Base-by-base conservation (phyloP, 2,797 vertebrate species). In the Oceanodroma leucorhoa region DNA sequence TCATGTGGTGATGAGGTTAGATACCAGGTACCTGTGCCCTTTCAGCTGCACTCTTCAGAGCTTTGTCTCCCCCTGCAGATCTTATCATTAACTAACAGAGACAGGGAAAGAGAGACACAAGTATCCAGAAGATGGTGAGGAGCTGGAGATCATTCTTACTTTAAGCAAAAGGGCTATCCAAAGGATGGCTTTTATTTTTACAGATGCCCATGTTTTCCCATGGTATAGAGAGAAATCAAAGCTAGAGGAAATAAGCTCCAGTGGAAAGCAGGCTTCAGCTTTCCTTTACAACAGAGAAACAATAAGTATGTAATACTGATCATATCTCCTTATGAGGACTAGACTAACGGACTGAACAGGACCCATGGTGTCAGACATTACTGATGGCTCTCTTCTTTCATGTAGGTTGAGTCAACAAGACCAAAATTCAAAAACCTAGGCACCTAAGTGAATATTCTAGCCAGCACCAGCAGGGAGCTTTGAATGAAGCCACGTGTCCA, bases 61-160 rank as follows among this genome's bases (percentile, higher is more conserved):
- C 29, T 91, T 81, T 90, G 48, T 48, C 53, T 81, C n/a, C 23
- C 30, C 16, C 50, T 87, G 65, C 22, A 92, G 69, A 45, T 71
- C 20, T 46, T 73, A 41, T 19, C 14, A 57, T 50, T 58, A 45
- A 69, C 22, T 66, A 69, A n/a, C 21, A 78, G 8, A 43, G 45
- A 40, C 0, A 1, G 15, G 14, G 5, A 70, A n/a, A 82, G 41
- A 61, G 9, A 1, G 2, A 34, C 8, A 19, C 3, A 27, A 86
- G 20, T 8, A 53, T 72, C 12, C 10, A 58, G 38, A 88, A 62
- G 6, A n/a, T 4, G 8, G 3, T 38, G 15, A 71, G 26, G 15
- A 71, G 5, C 19, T 22, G n/a, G 54, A 62, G 14, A 7, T 71
- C 11, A 24, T 72, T 72, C 32, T 3, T 57, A 36, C 51, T 51